These are phyloP conservation scores for Bufotes viridis DNA, from an alignment of 2,797 vertebrate species.

Conservation along the genomic window DNA sequence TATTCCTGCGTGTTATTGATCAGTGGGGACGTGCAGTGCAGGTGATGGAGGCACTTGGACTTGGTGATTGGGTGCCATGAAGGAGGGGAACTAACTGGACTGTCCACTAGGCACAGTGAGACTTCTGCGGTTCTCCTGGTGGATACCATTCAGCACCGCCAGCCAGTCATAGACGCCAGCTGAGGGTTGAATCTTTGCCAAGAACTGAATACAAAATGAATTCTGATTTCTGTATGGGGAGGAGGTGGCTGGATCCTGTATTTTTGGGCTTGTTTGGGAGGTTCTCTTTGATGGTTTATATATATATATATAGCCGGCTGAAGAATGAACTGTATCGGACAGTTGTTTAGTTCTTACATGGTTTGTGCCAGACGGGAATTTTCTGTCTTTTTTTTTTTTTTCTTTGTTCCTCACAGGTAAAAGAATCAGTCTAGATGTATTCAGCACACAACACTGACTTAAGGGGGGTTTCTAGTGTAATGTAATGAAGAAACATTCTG, in stretches of 20 bases:
- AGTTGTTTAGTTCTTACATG: neutral
- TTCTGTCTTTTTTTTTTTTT: neutral
- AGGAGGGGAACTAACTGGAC: neutral
- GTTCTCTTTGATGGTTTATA: neutral
- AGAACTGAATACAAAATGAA: constrained; percentile 16
- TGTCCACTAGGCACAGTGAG: neutral
- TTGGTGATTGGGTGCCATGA: constrained; percentile 10
- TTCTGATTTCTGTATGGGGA: constrained; percentile 4
- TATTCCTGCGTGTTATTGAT: constrained; percentile 33
- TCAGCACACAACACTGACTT: neutral
- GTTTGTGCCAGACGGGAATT: constrained; percentile 12
- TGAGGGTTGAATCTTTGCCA: neutral
- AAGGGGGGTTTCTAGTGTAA: neutral
- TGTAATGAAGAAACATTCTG: neutral
- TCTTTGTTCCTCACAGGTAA: neutral
- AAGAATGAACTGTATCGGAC: constrained; percentile 7
- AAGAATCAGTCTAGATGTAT: constrained; percentile 1
- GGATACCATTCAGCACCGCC: neutral
- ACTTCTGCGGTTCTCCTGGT: neutral
- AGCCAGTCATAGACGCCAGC: neutral
- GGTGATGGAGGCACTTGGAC: neutral
- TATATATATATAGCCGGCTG: neutral
- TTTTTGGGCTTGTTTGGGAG: neutral
- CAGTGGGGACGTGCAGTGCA: neutral
- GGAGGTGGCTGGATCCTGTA: neutral